A percentile compares a stretch with the other conserved stretches of the same genome.
These are phyloP conservation scores for Balaenoptera acutorostrata DNA, from an alignment of 2,113 vertebrate species.

Conservation along the genomic window DNA sequence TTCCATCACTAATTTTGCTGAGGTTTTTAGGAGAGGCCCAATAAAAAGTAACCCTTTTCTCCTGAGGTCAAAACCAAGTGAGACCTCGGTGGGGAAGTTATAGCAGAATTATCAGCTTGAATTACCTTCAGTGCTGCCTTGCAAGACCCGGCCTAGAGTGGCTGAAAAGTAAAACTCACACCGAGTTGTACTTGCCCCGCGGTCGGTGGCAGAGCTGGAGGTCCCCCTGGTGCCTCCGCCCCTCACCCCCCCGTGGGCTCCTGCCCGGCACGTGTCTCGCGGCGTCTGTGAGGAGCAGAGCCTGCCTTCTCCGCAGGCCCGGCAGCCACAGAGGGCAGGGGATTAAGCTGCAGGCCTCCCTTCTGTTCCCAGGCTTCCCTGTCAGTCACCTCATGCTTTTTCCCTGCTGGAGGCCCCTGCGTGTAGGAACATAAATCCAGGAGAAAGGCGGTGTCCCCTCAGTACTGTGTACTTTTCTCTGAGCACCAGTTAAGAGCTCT, in stretches of 20 bases:
- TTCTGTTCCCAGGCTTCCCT: neutral
- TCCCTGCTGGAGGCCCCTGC: neutral
- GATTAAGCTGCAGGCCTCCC: neutral
- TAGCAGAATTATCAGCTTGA: neutral
- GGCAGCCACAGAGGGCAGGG: neutral
- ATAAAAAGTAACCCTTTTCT: neutral
- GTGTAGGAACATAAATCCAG: neutral
- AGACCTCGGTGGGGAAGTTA: neutral
- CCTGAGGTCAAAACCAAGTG: neutral
- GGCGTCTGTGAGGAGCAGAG: neutral
- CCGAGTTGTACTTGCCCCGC: neutral
- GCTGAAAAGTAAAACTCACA: neutral
- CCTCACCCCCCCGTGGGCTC: accelerated
- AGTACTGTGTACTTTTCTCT: neutral
- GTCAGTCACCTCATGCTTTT: neutral
- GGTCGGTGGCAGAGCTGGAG: neutral
- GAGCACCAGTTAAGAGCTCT: neutral
- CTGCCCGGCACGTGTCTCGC: neutral
- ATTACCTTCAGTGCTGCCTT: neutral
- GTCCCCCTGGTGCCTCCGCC: neutral
- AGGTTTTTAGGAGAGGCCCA: neutral
- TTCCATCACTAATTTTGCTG: neutral
- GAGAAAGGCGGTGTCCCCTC: neutral
- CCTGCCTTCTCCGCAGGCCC: no score
- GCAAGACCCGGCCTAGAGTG: neutral